A percentile compares a stretch with the other conserved stretches of the same genome.
These are phyloP conservation scores for Rhimphoctona megacephalus DNA, from an alignment of 2,888 invertebrate species.

Conservation along the genomic window DNA sequence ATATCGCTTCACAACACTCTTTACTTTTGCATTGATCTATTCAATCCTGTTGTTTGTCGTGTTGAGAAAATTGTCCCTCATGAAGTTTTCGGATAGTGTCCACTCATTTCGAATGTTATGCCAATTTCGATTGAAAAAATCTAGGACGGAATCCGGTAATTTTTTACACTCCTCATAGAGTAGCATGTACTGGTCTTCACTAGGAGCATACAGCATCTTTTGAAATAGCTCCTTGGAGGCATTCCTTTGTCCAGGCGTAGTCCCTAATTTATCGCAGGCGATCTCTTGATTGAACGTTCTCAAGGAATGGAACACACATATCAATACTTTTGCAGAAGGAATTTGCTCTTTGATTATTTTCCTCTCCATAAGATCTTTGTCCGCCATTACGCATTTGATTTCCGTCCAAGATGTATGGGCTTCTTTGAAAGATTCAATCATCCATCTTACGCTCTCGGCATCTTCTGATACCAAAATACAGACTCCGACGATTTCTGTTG, in stretches of 20 bases:
- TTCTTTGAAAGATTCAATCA: constrained; percentile 60
- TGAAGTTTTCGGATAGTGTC: constrained; percentile 42
- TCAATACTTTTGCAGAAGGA: constrained; percentile 64
- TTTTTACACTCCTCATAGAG: constrained; percentile 4
- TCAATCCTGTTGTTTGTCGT: constrained; percentile 61
- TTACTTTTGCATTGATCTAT: constrained; percentile 49
- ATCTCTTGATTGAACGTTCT: constrained; percentile 69
- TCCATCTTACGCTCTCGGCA: constrained; percentile 59
- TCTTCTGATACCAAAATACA: constrained; percentile 62
- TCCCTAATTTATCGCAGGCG: constrained; percentile 60
- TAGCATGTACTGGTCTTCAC: constrained; percentile 18
- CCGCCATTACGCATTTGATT: constrained; percentile 67
- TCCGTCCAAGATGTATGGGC: constrained; percentile 57
- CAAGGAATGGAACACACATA: constrained; percentile 66
- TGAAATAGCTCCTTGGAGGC: constrained; percentile 53
- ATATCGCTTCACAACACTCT: constrained; percentile 52
- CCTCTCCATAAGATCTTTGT: constrained; percentile 70
- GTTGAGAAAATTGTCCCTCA: constrained; percentile 57
- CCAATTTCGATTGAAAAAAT: constrained; percentile 59
- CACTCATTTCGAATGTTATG: constrained; percentile 57
- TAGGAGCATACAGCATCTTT: constrained; percentile 48
- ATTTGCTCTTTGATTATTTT: constrained; percentile 58
- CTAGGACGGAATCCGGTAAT: constrained; percentile 19
- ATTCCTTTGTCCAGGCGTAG: constrained; percentile 54
- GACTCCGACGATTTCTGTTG: constrained; percentile 64